These are phyloP conservation scores for Stenichneumon culpator DNA, from an alignment of 2,888 invertebrate species.

Conservation along the genomic window DNA sequence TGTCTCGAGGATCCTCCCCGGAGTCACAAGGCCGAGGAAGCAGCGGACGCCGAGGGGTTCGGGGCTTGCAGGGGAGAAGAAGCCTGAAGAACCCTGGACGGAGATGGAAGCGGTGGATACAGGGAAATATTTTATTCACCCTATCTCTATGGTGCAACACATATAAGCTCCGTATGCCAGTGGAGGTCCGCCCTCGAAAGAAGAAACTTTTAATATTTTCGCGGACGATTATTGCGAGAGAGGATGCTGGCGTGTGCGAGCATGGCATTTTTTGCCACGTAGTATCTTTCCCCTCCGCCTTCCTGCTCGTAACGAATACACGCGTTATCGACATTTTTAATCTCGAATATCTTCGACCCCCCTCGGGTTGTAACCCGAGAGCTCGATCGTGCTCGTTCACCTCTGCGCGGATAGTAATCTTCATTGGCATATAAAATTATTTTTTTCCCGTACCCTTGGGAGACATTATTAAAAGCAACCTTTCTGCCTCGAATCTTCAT, in stretches of 20 bases:
- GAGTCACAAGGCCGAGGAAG: slow-evolving; percentile 59
- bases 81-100: slow-evolving; percentile 49
- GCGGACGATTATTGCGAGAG: slow-evolving; percentile 58
- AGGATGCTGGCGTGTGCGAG: slow-evolving; percentile 13
- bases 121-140: slow-evolving; percentile 78
- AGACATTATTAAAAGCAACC: background rate
- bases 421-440: background rate
- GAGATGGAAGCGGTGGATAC: slow-evolving; percentile 58
- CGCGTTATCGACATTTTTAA: slow-evolving; percentile 32
- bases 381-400: too few relatives aligned
- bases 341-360: slow-evolving; percentile 3
- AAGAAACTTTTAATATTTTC: slow-evolving; percentile 69
- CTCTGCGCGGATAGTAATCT: too few relatives aligned
- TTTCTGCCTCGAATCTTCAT: background rate
- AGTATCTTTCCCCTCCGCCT: background rate
- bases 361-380: too few relatives aligned
- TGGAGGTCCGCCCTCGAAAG: slow-evolving; percentile 47
- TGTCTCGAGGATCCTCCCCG: slow-evolving; percentile 62
- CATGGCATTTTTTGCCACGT: slow-evolving; percentile 20
- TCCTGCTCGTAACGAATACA: background rate
- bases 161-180: slow-evolving; percentile 31
- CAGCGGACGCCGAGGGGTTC: slow-evolving; percentile 58
- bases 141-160: slow-evolving; percentile 61
- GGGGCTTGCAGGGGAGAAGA: slow-evolving; percentile 38
- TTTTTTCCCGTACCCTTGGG: background rate